Evolutionary conservation across 2,113 vertebrate species (phyloP).

Genomic region (Ginglymostoma cirratum): DNA sequence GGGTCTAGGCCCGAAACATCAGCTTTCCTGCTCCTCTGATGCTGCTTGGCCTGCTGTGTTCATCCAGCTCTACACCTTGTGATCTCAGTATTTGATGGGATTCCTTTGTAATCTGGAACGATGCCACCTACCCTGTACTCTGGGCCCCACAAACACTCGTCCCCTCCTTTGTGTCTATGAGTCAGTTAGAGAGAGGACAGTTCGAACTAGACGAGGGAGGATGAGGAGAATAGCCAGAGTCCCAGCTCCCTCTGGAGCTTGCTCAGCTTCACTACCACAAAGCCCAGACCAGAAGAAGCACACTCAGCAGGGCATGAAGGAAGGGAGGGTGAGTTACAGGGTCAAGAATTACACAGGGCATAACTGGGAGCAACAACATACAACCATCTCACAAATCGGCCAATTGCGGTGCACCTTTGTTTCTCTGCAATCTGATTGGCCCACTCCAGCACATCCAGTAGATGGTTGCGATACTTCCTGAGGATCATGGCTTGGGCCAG

Average conservation of each 20-base stretch:
- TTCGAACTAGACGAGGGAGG: neutral
- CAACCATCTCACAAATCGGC: neutral
- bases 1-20: too few relatives aligned
- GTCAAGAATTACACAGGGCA: neutral
- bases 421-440: neutral
- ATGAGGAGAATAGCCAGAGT: neutral
- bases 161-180: neutral
- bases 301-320: neutral
- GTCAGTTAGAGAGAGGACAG: neutral
- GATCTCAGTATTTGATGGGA: neutral
- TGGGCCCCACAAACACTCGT: neutral
- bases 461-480: slow-evolving; percentile 8
- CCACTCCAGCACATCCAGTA: slow-evolving; percentile 18
- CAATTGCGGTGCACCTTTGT: neutral
- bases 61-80: too few relatives aligned
- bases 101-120: neutral
- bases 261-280: neutral
- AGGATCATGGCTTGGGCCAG: neutral
- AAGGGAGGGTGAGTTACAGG: neutral
- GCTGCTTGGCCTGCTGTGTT: too few relatives aligned
- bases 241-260: neutral
- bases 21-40: too few relatives aligned
- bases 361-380: neutral
- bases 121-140: neutral
- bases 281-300: neutral